Conservation (phyloP, 2,797 vertebrate species). For the Neopelma chrysocephalum region DNA sequence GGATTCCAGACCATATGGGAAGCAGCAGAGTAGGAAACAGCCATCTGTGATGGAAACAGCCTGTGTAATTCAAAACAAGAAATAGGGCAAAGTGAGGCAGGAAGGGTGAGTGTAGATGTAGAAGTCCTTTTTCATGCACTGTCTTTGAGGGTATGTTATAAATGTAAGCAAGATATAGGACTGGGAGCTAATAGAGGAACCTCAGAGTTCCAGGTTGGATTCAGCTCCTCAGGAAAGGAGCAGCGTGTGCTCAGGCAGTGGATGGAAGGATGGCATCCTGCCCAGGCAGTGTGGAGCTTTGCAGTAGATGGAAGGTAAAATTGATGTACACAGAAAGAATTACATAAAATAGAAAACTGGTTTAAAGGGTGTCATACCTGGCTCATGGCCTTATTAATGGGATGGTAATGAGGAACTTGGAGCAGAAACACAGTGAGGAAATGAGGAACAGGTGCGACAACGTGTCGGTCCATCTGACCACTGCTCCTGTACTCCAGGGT, state of each 20-base stretch:
- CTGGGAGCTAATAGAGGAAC: background rate
- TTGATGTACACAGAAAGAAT: background rate
- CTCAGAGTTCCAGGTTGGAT: background rate
- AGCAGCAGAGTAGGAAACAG: background rate
- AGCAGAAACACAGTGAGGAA: background rate
- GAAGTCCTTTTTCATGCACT: background rate
- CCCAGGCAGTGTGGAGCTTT: background rate
- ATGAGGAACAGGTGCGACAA: background rate
- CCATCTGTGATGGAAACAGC: background rate
- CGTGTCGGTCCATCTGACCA: background rate
- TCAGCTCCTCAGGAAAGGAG: background rate
- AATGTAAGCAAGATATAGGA: background rate
- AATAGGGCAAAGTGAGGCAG: background rate
- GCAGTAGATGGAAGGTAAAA: background rate
- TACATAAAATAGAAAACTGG: background rate
- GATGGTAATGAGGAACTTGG: background rate
- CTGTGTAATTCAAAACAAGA: background rate
- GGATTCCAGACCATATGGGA: slow-evolving; percentile 23
- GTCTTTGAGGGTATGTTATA: background rate
- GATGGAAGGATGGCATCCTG: background rate
- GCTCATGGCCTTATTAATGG: background rate
- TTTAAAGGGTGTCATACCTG: background rate
- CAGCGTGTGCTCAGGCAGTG: background rate
- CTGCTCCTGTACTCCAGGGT: background rate
- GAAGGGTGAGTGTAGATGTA: background rate